These are phyloP conservation scores for Sarcophilus harrisii DNA, from an alignment of 2,797 vertebrate genomes.

Conservation along the genomic window DNA sequence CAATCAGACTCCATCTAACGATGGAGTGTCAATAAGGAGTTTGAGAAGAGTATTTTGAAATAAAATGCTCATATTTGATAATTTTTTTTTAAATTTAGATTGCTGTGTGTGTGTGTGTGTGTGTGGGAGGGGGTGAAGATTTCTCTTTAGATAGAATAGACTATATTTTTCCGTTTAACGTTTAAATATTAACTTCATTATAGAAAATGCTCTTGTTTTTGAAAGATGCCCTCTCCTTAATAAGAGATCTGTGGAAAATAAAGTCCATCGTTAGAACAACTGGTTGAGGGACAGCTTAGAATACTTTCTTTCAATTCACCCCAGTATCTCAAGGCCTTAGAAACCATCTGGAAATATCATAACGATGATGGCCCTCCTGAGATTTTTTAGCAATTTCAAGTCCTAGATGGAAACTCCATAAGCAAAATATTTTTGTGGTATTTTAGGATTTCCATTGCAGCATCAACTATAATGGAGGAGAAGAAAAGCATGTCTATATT, in stretches of 20 bases:
- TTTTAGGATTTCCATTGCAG: constrained; percentile 66
- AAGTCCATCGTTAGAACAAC: constrained; percentile 52
- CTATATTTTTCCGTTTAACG: constrained; percentile 59
- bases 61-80: background rate
- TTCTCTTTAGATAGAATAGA: constrained; percentile 14
- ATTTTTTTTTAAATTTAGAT: constrained; percentile 35
- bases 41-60: constrained; percentile 36
- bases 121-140: too few relatives aligned
- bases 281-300: background rate
- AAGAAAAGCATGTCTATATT: constrained; percentile 65
- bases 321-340: background rate
- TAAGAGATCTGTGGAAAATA: constrained; percentile 68
- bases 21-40: constrained; percentile 15
- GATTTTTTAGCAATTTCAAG: constrained; percentile 41
- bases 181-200: constrained; percentile 63
- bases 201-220: background rate
- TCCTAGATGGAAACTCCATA: constrained; percentile 61
- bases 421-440: constrained; percentile 60
- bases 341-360: constrained; percentile 60
- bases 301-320: constrained; percentile 21
- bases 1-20: background rate
- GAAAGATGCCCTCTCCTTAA: constrained; percentile 63
- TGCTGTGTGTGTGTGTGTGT: too few relatives aligned
- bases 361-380: constrained; percentile 44
- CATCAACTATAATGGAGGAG: constrained; percentile 52